Evolutionary conservation across 2,797 vertebrate species (phyloP).

Genomic region (Typhlichthys subterraneus): DNA sequence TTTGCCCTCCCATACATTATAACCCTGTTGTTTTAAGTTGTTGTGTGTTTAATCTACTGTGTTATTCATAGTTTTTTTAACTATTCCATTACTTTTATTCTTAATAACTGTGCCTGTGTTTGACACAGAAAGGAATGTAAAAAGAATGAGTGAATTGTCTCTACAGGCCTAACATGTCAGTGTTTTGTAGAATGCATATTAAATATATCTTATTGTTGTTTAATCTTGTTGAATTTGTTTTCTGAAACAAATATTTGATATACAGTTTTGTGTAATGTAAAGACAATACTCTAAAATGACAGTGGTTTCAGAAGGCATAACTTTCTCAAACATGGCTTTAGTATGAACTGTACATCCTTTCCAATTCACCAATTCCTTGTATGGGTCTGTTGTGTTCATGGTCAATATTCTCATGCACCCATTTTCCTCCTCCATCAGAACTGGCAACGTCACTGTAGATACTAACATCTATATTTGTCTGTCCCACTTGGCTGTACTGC

Average conservation of each 20-base stretch:
- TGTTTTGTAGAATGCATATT: too few relatives aligned
- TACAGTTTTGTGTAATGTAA: too few relatives aligned
- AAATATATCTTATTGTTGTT: too few relatives aligned
- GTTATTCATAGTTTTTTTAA: too few relatives aligned
- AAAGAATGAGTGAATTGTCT: too few relatives aligned
- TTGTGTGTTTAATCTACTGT: too few relatives aligned
- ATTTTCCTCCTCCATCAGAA: conserved; percentile 56
- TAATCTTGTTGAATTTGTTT: too few relatives aligned
- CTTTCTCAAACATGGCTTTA: too few relatives aligned
- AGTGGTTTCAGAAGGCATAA: too few relatives aligned
- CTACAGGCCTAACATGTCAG: too few relatives aligned
- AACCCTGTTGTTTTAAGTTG: neutral
- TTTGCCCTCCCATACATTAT: neutral
- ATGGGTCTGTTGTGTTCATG: conserved; percentile 3
- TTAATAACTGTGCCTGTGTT: neutral
- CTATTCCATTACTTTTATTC: neutral
- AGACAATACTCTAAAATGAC: too few relatives aligned
- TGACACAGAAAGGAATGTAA: neutral
- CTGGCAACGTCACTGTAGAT: conserved; percentile 67
- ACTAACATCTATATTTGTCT: conserved; percentile 61
- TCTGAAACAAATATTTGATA: too few relatives aligned
- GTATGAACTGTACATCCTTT: neutral
- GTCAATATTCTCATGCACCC: neutral
- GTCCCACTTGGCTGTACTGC: conserved; percentile 51
- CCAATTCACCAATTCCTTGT: conserved; percentile 14